Conservation (phyloP, 2,113 vertebrate species). For the Chascanopsetta lugubris region DNA sequence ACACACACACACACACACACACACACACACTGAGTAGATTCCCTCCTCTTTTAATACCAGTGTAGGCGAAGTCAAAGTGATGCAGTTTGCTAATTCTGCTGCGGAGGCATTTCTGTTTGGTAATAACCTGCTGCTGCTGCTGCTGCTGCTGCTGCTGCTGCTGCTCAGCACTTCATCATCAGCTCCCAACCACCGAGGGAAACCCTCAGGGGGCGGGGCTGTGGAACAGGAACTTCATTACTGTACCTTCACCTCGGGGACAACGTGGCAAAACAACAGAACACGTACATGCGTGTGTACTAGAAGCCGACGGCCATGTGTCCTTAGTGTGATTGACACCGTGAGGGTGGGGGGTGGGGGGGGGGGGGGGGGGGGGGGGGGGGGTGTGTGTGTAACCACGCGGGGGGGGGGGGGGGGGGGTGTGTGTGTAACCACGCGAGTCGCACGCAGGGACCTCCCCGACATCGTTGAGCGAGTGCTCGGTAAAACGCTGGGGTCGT, state of each 20-base stretch:
- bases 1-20: background rate
- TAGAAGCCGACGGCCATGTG: background rate
- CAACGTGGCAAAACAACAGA: constrained; percentile 10
- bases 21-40: constrained; percentile 26
- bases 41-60: constrained; percentile 38
- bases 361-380: no score
- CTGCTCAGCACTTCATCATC: constrained; percentile 41
- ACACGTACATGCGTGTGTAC: background rate
- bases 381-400: no score
- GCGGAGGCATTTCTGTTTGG: constrained; percentile 44
- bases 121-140: constrained; percentile 15
- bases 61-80: constrained; percentile 36
- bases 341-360: no score
- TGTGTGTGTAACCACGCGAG: constrained; percentile 57
- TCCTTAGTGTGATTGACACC: constrained; percentile 66
- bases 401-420: no score
- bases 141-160: no score
- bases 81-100: constrained; percentile 62
- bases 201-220: constrained; percentile 7
- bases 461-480: constrained; percentile 57
- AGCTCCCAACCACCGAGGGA: constrained; percentile 10
- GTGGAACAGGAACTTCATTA: constrained; percentile 1
- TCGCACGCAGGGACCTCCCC: constrained; percentile 53
- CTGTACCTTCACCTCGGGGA: background rate
- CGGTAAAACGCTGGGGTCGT: constrained; percentile 62